Evolutionary conservation across 2,888 invertebrate genomes (phyloP).

Genomic region (Lasioglossum lativentre): DNA sequence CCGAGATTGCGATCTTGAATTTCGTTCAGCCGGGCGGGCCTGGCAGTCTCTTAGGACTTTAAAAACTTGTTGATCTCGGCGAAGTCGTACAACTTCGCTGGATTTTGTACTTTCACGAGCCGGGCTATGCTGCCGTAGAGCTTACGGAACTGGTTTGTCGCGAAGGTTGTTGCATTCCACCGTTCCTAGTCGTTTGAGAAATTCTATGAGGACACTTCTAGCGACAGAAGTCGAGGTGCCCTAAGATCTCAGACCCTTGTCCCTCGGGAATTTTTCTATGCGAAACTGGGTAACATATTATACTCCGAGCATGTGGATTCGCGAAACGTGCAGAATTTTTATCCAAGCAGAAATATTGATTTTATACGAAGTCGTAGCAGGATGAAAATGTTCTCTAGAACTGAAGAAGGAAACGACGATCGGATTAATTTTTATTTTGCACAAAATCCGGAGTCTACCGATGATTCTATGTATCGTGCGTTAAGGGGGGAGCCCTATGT

Average conservation of each 20-base stretch:
- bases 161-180: neutral
- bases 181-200: neutral
- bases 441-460: too few relatives aligned
- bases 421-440: too few relatives aligned
- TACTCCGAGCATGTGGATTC: neutral
- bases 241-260: neutral
- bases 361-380: neutral
- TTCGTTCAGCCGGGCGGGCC: neutral
- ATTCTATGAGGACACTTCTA: neutral
- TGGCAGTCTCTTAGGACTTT: slow-evolving; percentile 3
- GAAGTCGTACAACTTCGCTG: slow-evolving; percentile 13
- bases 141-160: neutral
- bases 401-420: neutral
- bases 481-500: too few relatives aligned
- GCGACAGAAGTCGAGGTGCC: neutral
- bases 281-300: neutral
- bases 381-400: neutral
- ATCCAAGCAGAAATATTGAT: neutral
- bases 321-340: neutral
- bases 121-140: neutral
- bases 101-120: slow-evolving; percentile 14
- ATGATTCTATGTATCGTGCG: neutral
- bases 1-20: slow-evolving; percentile 18
- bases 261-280: neutral
- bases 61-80: slow-evolving; percentile 30